Conservation (phyloP, 2,797 vertebrate species). For the Eremophila alpestris region DNA sequence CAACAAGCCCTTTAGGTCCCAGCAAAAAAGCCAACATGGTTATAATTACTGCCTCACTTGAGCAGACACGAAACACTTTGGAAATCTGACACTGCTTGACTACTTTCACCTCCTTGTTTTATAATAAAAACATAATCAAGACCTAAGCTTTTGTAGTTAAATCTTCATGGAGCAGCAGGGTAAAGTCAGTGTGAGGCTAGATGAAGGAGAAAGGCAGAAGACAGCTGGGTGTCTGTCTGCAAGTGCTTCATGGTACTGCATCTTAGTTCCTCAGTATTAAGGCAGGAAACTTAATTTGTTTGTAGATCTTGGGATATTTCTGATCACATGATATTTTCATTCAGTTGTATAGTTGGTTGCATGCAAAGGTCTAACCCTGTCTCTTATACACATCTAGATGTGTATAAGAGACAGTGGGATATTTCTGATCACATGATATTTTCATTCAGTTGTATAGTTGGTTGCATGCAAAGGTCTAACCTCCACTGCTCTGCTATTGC, state of each 20-base stretch:
- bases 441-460: neutral
- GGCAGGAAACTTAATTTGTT: neutral
- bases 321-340: neutral
- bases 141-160: neutral
- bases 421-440: neutral
- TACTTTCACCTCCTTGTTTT: neutral
- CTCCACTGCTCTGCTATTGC: neutral
- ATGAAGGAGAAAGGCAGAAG: neutral
- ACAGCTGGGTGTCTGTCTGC: neutral
- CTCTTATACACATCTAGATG: no score
- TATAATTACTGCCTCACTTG: neutral
- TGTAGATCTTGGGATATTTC: neutral
- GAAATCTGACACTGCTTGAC: neutral
- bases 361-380: neutral
- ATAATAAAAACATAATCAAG: neutral
- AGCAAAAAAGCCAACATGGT: neutral
- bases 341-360: neutral
- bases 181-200: neutral
- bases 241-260: neutral
- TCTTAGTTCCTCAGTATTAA: neutral
- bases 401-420: no score
- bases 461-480: neutral
- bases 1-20: neutral
- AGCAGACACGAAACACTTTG: neutral
- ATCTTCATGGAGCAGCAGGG: neutral